Evolutionary conservation across 1,140 invertebrate genomes (phyloP).

Genomic region (Danaus plexippus): DNA sequence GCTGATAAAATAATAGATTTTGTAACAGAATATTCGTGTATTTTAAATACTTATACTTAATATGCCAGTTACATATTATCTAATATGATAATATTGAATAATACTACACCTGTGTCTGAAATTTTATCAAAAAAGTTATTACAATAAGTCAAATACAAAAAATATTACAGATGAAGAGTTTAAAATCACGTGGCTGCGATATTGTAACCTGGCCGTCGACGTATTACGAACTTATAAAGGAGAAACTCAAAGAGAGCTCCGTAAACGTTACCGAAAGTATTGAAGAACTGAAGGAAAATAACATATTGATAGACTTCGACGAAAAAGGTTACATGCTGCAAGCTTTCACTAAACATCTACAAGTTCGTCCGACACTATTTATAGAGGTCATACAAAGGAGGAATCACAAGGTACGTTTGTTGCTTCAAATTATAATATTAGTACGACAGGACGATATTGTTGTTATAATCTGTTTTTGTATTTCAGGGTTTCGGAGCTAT

Average conservation of each 20-base stretch:
- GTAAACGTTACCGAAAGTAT: conserved; percentile 90
- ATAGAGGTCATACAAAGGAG: conserved; percentile 97
- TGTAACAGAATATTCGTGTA: too few relatives aligned
- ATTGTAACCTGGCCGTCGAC: conserved; percentile 91
- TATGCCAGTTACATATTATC: too few relatives aligned
- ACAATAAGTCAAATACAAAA: conserved; percentile 76
- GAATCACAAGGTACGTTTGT: conserved; percentile 89
- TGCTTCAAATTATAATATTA: neutral
- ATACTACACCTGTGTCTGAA: too few relatives aligned
- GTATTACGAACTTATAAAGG: conserved; percentile 91
- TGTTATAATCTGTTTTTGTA: conserved; percentile 26
- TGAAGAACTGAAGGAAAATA: conserved; percentile 85
- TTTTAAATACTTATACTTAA: too few relatives aligned
- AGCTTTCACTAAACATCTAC: conserved; percentile 98
- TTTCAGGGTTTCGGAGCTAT: conserved; percentile 98
- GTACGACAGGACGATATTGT: too few relatives aligned
- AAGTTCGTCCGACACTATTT: conserved; percentile 97
- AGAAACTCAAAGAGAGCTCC: conserved; percentile 83
- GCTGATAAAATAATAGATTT: too few relatives aligned
- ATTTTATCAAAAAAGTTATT: conserved; percentile 9
- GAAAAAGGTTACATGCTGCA: conserved; percentile 98
- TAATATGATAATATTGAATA: too few relatives aligned
- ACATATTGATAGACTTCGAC: conserved; percentile 97
- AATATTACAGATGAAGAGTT: conserved; percentile 78
- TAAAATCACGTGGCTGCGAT: conserved; percentile 88